Evolutionary conservation across 1,140 invertebrate genomes (phyloP).

Genomic region (Dryas iulia): DNA sequence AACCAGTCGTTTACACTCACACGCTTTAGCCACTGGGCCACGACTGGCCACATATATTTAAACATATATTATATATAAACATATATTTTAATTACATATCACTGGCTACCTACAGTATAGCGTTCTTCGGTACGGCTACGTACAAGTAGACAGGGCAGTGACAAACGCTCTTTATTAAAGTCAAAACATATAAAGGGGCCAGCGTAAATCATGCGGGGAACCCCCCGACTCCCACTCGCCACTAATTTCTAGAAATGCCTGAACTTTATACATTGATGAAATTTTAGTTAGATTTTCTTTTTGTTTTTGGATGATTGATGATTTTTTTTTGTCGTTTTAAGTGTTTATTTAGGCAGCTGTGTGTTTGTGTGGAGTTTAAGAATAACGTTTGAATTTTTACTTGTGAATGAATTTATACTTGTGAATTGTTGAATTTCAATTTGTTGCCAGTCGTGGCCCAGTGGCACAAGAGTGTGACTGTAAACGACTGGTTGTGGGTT

Average conservation of each 20-base stretch:
- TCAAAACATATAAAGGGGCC: conserved; percentile 78
- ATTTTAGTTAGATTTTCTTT: background rate
- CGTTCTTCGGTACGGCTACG: conserved; percentile 42
- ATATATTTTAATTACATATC: background rate
- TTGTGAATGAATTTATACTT: too few relatives aligned
- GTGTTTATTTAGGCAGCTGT: background rate
- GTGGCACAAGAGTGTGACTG: too few relatives aligned
- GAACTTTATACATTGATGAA: conserved; percentile 15
- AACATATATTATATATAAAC: too few relatives aligned
- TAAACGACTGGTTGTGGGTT: too few relatives aligned
- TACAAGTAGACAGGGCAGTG: conserved; percentile 33
- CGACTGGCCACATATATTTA: too few relatives aligned
- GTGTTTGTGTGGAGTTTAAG: too few relatives aligned
- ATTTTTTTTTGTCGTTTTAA: background rate
- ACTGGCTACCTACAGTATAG: conserved; percentile 15
- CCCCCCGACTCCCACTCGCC: conserved; percentile 30
- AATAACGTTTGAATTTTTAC: too few relatives aligned
- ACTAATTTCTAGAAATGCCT: conserved; percentile 72
- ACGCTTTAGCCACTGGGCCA: too few relatives aligned
- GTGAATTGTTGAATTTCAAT: too few relatives aligned
- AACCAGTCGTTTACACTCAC: too few relatives aligned
- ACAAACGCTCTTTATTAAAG: conserved; percentile 77
- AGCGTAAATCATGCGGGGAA: conserved; percentile 76
- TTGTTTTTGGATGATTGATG: background rate
- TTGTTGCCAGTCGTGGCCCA: too few relatives aligned